phyloP scores from a whole-genome alignment of 2,888 invertebrate species.

The Furcula furcula region DNA sequence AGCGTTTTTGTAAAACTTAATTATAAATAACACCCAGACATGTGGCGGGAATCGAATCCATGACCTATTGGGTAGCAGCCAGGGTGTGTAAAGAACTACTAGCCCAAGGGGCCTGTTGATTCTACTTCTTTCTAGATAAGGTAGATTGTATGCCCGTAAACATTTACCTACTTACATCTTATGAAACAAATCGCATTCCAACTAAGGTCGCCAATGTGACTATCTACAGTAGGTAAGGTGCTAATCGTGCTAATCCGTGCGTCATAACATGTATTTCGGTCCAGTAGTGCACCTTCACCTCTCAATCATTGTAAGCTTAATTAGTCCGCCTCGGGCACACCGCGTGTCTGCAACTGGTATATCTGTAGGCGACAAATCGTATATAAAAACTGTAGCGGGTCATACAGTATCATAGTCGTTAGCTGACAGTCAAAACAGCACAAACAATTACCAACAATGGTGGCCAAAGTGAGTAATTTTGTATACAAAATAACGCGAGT shows the following conservation, averaged over 20 bases:
- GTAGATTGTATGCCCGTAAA: background rate
- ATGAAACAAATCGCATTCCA: slow-evolving; percentile 1
- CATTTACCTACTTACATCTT: background rate
- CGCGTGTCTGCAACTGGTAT: slow-evolving; percentile 1
- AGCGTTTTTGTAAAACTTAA: too few relatives aligned
- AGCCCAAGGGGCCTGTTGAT: too few relatives aligned
- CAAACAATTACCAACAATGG: slow-evolving; percentile 1
- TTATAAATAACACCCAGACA: too few relatives aligned
- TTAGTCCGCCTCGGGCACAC: background rate
- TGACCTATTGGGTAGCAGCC: too few relatives aligned
- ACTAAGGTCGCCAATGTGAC: background rate
- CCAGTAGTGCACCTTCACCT: slow-evolving; percentile 17
- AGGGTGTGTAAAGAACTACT: too few relatives aligned
- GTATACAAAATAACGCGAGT: too few relatives aligned
- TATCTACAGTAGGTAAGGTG: background rate
- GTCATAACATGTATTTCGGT: slow-evolving; percentile 1
- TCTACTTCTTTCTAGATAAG: too few relatives aligned
- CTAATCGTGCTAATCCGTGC: slow-evolving; percentile 1
- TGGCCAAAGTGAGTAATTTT: slow-evolving; percentile 1
- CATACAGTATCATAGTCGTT: slow-evolving; percentile 1
- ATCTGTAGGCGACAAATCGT: slow-evolving; percentile 1
- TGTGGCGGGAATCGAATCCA: too few relatives aligned
- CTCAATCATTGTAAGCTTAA: slow-evolving; percentile 12
- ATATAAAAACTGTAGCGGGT: background rate
- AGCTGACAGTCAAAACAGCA: background rate